These are phyloP conservation scores for Rallus limicola DNA, from an alignment of 2,113 vertebrate genomes.

Conservation along the genomic window DNA sequence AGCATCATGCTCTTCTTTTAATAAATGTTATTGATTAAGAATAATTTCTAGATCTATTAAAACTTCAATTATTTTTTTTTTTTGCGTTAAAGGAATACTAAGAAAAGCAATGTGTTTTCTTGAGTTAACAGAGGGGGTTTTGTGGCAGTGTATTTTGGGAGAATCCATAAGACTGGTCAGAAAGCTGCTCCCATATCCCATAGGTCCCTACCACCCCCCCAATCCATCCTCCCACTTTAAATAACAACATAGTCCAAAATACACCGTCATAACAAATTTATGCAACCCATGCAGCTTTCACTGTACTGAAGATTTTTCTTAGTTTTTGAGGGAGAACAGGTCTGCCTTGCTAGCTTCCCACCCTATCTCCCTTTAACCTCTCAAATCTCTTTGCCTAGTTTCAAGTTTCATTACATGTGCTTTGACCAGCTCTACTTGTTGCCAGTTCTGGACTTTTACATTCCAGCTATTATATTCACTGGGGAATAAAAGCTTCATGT, in stretches of 20 bases:
- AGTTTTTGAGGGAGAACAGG: slow-evolving; percentile 60
- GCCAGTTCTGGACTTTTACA: slow-evolving; percentile 42
- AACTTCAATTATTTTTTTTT: not conserved
- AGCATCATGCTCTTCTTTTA: not conserved
- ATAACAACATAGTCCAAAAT: not conserved
- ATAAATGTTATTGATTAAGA: not conserved
- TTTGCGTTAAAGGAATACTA: not conserved
- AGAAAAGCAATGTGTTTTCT: not conserved
- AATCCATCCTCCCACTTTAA: not conserved
- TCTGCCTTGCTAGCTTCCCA: slow-evolving; percentile 22
- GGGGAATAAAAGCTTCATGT: slow-evolving; percentile 46
- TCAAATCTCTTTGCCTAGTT: slow-evolving; percentile 55
- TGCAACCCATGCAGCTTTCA: not conserved
- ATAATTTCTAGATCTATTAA: not conserved
- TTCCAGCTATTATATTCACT: slow-evolving; percentile 50
- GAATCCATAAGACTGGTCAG: not conserved
- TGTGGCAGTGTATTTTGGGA: not conserved
- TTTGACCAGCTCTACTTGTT: slow-evolving; percentile 59
- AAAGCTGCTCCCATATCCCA: not conserved
- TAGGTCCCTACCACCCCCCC: not conserved
- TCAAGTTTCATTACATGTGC: slow-evolving; percentile 58
- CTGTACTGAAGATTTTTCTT: slow-evolving; percentile 20
- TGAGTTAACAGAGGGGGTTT: not conserved
- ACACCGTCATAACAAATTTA: slow-evolving; percentile 40
- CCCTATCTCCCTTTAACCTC: slow-evolving; percentile 48